Conservation (phyloP, 1,140 invertebrate genomes). For the Drosophila watanabei region DNA sequence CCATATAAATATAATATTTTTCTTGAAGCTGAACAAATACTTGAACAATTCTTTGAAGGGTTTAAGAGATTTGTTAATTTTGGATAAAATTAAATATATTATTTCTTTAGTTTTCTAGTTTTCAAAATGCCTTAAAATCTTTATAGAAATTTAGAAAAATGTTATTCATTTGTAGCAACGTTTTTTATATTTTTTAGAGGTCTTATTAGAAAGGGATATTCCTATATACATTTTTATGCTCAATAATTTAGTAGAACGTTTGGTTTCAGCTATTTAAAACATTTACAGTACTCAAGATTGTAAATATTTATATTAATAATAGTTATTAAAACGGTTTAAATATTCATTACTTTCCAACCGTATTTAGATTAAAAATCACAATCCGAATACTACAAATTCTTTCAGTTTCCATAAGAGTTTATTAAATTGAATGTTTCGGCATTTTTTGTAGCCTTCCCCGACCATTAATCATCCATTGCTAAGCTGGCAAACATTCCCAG, state of each 20-base stretch:
- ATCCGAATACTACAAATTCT: too few relatives aligned
- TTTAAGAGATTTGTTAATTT: too few relatives aligned
- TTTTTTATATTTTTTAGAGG: neutral
- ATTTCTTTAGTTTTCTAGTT: too few relatives aligned
- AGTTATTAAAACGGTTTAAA: too few relatives aligned
- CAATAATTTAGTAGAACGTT: neutral
- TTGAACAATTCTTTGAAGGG: too few relatives aligned
- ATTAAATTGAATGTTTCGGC: neutral
- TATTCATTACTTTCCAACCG: neutral
- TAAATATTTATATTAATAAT: too few relatives aligned
- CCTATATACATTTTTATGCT: neutral
- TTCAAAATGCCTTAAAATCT: too few relatives aligned
- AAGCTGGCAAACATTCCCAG: constrained; percentile 20
- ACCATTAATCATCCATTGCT: constrained; percentile 35
- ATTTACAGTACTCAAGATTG: too few relatives aligned
- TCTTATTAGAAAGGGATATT: neutral
- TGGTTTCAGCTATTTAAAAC: neutral
- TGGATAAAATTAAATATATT: too few relatives aligned
- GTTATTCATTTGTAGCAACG: neutral
- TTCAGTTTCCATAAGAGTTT: neutral
- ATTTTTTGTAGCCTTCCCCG: constrained; percentile 4
- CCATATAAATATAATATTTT: too few relatives aligned
- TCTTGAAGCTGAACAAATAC: too few relatives aligned
- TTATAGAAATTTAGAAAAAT: too few relatives aligned
- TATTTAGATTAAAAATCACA: neutral